phyloP scores from a whole-genome alignment of 2,888 invertebrate species.

The Ormyrus rosae region DNA sequence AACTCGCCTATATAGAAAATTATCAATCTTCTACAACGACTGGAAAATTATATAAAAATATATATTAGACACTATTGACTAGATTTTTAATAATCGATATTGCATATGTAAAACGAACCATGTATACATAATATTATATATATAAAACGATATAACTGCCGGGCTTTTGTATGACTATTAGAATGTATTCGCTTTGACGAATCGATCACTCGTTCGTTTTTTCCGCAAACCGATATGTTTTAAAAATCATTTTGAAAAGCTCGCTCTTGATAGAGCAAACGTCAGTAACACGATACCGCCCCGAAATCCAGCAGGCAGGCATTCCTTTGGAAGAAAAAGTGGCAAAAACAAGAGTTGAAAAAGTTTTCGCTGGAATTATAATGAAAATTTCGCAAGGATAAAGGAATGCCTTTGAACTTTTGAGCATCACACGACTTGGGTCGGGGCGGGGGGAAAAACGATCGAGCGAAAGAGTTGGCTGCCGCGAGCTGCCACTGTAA shows the following conservation, averaged over 20 bases:
- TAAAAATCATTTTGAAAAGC: too few relatives aligned
- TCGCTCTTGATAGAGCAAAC: too few relatives aligned
- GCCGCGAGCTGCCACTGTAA: conserved; percentile 38
- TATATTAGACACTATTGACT: conserved; percentile 68
- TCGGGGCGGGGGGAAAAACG: conserved; percentile 19
- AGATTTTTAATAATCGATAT: conserved; percentile 55
- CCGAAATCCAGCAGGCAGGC: too few relatives aligned
- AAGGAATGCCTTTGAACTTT: conserved; percentile 43
- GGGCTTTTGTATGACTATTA: conserved; percentile 52
- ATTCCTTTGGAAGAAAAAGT: neutral
- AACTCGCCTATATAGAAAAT: conserved; percentile 46
- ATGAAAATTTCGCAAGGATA: conserved; percentile 34
- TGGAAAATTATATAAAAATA: conserved; percentile 65
- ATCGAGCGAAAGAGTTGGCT: conserved; percentile 36
- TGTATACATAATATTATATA: conserved; percentile 42
- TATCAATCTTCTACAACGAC: conserved; percentile 69
- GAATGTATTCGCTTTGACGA: conserved; percentile 11
- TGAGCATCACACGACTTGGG: too few relatives aligned
- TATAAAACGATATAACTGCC: conserved; percentile 39
- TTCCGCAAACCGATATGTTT: too few relatives aligned
- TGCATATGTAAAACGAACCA: conserved; percentile 39
- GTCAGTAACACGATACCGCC: too few relatives aligned
- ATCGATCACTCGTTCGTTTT: conserved; percentile 2
- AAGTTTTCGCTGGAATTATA: conserved; percentile 1
- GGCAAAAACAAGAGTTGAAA: conserved; percentile 5